Base-by-base conservation (phyloP, 2,797 vertebrate species). In the Oceanodroma leucorhoa region DNA sequence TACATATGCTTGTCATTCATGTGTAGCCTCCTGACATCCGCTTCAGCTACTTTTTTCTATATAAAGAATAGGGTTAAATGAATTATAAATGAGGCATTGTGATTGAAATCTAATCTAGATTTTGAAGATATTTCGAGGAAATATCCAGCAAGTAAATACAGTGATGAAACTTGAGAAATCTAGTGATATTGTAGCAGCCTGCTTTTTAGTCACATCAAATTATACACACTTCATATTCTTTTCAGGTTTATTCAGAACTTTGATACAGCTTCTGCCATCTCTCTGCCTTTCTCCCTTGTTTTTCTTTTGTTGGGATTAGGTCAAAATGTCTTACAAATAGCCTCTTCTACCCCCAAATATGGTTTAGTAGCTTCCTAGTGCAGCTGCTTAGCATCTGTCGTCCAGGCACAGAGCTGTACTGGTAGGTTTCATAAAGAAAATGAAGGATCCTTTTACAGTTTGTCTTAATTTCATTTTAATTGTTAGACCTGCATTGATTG, bases 381-480 rank as follows among this genome's bases (percentile, higher is more conserved):
- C 71, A 94, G 55, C 83, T 95, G 57, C 90, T 97, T 50, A 91
- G 43, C 36, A 91, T 95, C 71, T 96, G 15, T 95, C 66, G 93
- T 93, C 17, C 23, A 92, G 30, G 66, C 50, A 89, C 65, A 87
- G 72, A 93, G 27, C 54, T 95, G 26, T 91, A 88, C 58, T 92
- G 60, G 45, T 91, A 80, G 51, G 11, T 94, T 97, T 95, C 19
- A 54, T 93, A 92, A 93, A 92, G 90, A 89, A 97, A 93, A 86
- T 55, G 30, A 96, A 29, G 60, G 58, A 76, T 91, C 22, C 18
- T 94, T 95, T 89, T 90, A 71, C 43, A 90, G 34, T 61, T 96
- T 80, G 51, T 90, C 45, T 93, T 84, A 95, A 95, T 97, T 97
- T 95, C 5, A 82, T 97, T 85, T 65, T 86, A 93, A 62, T 93